Percentiles rank a stretch among this genome's conserved stretches.
phyloP scores from a whole-genome alignment of 2,888 invertebrate genomes.

The Drosophila leonis region DNA sequence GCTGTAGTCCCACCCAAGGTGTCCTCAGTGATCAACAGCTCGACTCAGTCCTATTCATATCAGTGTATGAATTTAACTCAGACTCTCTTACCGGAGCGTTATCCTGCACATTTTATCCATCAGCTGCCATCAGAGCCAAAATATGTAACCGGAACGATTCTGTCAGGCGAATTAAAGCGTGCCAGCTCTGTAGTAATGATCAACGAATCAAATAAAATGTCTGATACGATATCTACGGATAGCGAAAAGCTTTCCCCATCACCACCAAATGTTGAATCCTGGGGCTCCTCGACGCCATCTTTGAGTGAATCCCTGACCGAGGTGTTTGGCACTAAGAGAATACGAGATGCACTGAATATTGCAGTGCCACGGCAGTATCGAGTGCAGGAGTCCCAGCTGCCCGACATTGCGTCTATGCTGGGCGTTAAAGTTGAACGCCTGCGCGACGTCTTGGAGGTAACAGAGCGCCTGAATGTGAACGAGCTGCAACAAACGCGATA shows the following conservation, averaged over 20 bases:
- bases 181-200: background rate
- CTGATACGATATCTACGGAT: background rate
- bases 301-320: constrained; percentile 76
- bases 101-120: constrained; percentile 76
- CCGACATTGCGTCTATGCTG: constrained; percentile 70
- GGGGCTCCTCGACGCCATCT: constrained; percentile 62
- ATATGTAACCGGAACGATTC: background rate
- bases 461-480: constrained; percentile 52
- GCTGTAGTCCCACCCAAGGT: background rate
- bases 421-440: constrained; percentile 65
- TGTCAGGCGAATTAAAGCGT: constrained; percentile 7
- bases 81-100: constrained; percentile 61
- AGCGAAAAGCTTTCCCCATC: constrained; percentile 5
- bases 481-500: constrained; percentile 41
- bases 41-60: constrained; percentile 16
- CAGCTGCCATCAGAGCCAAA: constrained; percentile 59
- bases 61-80: constrained; percentile 28
- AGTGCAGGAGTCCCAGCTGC: constrained; percentile 68
- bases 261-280: constrained; percentile 5
- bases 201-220: background rate
- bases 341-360: constrained; percentile 66
- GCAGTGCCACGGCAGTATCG: constrained; percentile 60
- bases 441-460: constrained; percentile 54
- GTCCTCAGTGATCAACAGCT: background rate
- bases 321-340: constrained; percentile 70